Percentiles rank a stretch among this genome's conserved stretches.
Conservation (phyloP, 2,888 invertebrate genomes). For the Acronicta alni region DNA sequence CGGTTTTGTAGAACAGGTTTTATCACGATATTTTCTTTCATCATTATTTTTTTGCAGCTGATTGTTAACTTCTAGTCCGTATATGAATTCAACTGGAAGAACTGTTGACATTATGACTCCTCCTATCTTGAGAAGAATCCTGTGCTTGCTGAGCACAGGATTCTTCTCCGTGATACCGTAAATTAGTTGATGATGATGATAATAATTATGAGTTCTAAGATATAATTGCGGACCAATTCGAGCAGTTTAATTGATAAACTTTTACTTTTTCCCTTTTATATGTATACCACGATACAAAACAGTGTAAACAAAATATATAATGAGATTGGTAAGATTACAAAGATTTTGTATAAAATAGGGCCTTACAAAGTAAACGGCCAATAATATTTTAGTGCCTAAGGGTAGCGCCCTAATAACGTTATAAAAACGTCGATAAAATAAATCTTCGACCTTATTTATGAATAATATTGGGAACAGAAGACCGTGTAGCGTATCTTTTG, state of each 20-base stretch:
- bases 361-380: conserved; percentile 50
- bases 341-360: conserved; percentile 52
- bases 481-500: conserved; percentile 16
- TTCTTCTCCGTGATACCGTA: too few species aligned
- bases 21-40: too few species aligned
- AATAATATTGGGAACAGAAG: conserved; percentile 27
- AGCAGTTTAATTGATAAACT: background rate
- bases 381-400: conserved; percentile 55
- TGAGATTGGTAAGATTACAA: conserved; percentile 38
- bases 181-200: too few species aligned
- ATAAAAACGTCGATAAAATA: conserved; percentile 55
- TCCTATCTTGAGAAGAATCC: too few species aligned
- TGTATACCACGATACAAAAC: conserved; percentile 14
- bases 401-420: conserved; percentile 51
- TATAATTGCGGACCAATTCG: too few species aligned
- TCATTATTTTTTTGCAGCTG: too few species aligned
- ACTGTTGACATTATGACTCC: too few species aligned
- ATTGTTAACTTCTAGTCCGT: too few species aligned
- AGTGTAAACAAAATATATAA: conserved; percentile 36
- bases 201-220: too few species aligned
- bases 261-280: conserved; percentile 20
- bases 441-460: conserved; percentile 41
- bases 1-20: too few species aligned
- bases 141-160: too few species aligned
- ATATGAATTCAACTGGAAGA: too few species aligned